These are phyloP conservation scores for Crypturellus undulatus DNA, from an alignment of 2,113 vertebrate genomes.

Conservation along the genomic window DNA sequence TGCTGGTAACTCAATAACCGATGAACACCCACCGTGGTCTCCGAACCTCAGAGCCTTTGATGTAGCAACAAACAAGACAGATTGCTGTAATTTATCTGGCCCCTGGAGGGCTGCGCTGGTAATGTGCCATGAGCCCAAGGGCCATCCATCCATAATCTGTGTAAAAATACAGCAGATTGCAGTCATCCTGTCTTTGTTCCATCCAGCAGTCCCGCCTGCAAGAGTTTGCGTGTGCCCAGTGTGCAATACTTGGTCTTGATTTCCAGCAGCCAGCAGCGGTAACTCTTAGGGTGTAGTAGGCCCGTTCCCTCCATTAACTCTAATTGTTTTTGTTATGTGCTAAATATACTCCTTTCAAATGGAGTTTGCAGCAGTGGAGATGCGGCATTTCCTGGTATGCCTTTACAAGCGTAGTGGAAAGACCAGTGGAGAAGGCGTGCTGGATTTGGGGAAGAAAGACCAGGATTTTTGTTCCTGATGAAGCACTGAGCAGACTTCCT, in stretches of 20 bases:
- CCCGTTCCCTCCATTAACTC: neutral
- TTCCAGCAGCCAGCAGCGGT: neutral
- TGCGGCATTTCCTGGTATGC: accelerated
- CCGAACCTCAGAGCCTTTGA: constrained; percentile 55
- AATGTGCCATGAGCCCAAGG: constrained; percentile 58
- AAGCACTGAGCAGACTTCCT: neutral
- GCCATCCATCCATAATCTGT: constrained; percentile 62
- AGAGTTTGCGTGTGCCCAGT: accelerated
- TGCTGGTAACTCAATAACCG: constrained; percentile 65
- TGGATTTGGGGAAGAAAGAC: neutral
- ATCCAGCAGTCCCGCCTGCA: neutral
- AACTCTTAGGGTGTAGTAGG: neutral
- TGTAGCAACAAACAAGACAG: constrained; percentile 65
- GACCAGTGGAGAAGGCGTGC: neutral
- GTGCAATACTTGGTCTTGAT: accelerated
- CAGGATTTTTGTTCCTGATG: neutral
- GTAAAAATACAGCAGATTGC: constrained; percentile 25
- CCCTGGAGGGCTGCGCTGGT: constrained; percentile 60
- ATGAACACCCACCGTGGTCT: constrained; percentile 61
- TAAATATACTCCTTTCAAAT: neutral
- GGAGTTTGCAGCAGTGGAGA: neutral
- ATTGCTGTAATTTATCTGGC: constrained; percentile 68
- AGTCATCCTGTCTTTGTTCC: neutral
- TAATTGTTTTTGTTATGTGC: neutral
- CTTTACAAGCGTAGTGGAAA: accelerated